A percentile compares a stretch with the other conserved stretches of the same genome.
These are phyloP conservation scores for Phataginus tetradactyla DNA, from an alignment of 2,797 vertebrate genomes.

Conservation along the genomic window DNA sequence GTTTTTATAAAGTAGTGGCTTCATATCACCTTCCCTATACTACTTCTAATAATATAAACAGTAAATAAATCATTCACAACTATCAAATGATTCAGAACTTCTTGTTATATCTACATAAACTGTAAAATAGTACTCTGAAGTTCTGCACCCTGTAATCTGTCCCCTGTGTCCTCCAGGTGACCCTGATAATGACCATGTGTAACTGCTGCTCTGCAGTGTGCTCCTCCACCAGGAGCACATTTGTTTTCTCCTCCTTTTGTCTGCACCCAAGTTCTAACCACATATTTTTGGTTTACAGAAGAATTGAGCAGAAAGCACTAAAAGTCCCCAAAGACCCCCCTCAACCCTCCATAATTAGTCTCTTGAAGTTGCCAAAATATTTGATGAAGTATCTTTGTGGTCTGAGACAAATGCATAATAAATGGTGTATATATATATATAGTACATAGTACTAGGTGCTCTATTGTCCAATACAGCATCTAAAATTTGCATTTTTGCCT, in stretches of 20 bases:
- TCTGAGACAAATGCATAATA: background rate
- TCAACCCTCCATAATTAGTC: background rate
- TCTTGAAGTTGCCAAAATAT: background rate
- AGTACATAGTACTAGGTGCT: too few species aligned
- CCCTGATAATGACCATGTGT: background rate
- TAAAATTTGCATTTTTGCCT: background rate
- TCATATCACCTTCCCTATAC: background rate
- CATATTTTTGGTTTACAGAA: background rate
- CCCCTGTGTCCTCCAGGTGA: background rate
- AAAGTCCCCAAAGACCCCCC: background rate
- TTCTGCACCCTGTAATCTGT: background rate
- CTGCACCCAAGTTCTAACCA: background rate
- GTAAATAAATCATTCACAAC: background rate
- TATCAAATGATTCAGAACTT: background rate
- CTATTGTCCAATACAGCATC: background rate
- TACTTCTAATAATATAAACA: background rate
- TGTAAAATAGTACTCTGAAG: background rate
- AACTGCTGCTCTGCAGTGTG: background rate
- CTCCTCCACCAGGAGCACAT: background rate
- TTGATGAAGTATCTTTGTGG: background rate
- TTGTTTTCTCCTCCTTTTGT: background rate
- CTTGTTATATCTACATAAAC: background rate
- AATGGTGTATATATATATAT: background rate
- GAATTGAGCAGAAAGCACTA: background rate
- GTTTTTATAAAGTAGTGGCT: conserved; percentile 18